A percentile compares a stretch with the other conserved stretches of the same genome.
Conservation (phyloP, 2,113 vertebrate species). For the Dipodomys stephensi region DNA sequence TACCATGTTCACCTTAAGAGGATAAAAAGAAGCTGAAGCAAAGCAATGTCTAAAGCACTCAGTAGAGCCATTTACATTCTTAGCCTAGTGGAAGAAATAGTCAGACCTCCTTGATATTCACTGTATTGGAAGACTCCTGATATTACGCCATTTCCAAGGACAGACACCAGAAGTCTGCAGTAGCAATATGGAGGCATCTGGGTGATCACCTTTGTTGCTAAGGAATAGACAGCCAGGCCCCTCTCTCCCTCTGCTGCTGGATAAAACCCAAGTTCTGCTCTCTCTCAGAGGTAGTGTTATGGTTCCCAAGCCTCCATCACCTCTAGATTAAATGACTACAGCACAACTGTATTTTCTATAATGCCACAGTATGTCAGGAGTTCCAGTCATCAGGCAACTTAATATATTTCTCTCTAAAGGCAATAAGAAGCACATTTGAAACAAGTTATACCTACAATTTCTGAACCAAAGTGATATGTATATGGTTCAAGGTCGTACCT, state of each 20-base stretch:
- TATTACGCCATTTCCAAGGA: background rate
- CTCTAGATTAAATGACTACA: background rate
- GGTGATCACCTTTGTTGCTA: background rate
- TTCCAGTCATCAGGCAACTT: background rate
- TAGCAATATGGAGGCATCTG: background rate
- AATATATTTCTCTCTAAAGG: slow-evolving; percentile 23
- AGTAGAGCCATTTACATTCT: background rate
- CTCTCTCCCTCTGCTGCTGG: background rate
- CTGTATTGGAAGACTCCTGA: background rate
- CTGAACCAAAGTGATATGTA: background rate
- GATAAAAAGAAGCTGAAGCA: background rate
- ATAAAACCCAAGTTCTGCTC: background rate
- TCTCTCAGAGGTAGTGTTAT: rapidly evolving
- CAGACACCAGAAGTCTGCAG: background rate
- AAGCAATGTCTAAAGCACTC: background rate
- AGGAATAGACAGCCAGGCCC: background rate
- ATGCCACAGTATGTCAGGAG: rapidly evolving
- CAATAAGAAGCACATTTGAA: background rate
- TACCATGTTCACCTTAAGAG: background rate
- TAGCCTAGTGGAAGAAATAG: background rate
- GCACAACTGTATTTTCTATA: background rate
- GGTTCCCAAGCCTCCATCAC: background rate
- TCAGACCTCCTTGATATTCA: background rate
- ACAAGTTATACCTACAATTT: background rate
- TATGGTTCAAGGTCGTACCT: background rate